Conservation (phyloP, 2,113 vertebrate species). For the Nothoprocta perdicaria region DNA sequence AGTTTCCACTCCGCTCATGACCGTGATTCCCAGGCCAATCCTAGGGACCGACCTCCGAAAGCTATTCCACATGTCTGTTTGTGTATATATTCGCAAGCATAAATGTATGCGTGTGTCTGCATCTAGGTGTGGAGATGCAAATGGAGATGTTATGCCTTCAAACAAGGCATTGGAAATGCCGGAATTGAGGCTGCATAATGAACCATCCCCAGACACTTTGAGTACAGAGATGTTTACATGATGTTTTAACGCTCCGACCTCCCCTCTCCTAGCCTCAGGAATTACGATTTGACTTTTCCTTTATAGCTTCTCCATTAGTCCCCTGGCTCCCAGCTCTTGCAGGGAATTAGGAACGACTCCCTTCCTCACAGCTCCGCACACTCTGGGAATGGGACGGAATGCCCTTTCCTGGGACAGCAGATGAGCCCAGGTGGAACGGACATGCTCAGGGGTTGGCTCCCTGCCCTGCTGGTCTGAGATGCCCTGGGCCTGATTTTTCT, state of each 20-base stretch:
- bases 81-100: no score
- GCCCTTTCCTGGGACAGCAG: background rate
- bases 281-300: accelerated
- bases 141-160: background rate
- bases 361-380: accelerated
- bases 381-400: accelerated
- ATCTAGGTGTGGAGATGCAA: background rate
- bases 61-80: background rate
- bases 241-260: background rate
- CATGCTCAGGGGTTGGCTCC: accelerated
- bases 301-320: background rate
- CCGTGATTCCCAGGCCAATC: background rate
- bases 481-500: accelerated
- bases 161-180: background rate
- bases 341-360: background rate
- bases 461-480: accelerated
- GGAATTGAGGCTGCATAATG: background rate
- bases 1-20: background rate
- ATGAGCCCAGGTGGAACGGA: accelerated
- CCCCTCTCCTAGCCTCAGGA: background rate
- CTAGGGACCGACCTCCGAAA: background rate
- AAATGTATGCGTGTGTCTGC: accelerated
- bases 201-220: accelerated
- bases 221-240: background rate
- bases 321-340: accelerated